phyloP scores from a whole-genome alignment of 2,113 vertebrate species.

The Pelodiscus sinensis region DNA sequence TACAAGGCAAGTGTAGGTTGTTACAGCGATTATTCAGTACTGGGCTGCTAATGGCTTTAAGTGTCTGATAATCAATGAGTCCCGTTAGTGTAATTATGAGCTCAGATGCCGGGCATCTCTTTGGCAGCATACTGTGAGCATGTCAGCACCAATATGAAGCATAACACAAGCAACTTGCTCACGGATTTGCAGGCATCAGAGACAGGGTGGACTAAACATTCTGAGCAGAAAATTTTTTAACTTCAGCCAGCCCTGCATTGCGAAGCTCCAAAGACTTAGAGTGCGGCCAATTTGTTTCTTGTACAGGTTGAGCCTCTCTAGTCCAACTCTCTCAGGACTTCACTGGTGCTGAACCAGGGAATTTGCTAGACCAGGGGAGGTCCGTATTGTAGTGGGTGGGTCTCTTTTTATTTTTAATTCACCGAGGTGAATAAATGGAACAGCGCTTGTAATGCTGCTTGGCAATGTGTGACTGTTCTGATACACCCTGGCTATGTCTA shows the following conservation, averaged over 20 bases:
- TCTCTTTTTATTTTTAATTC: no score
- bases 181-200: not conserved
- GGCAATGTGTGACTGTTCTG: no score
- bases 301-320: no score
- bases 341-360: no score
- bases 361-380: no score
- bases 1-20: fast-evolving
- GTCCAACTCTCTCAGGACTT: no score
- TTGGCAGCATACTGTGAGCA: not conserved
- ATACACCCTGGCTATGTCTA: no score
- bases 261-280: not conserved
- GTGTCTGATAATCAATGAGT: conserved; percentile 34
- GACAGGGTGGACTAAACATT: not conserved
- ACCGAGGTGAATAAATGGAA: no score
- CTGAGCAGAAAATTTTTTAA: not conserved
- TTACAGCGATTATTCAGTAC: not conserved
- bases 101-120: not conserved
- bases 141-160: not conserved
- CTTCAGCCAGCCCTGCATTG: not conserved
- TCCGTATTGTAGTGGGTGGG: no score
- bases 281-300: not conserved
- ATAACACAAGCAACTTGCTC: not conserved
- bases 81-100: conserved; percentile 19
- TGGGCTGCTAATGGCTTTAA: conserved; percentile 24
- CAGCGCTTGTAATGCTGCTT: no score